phyloP scores from a whole-genome alignment of 2,888 invertebrate species.

The Dolomedes plantarius region DNA sequence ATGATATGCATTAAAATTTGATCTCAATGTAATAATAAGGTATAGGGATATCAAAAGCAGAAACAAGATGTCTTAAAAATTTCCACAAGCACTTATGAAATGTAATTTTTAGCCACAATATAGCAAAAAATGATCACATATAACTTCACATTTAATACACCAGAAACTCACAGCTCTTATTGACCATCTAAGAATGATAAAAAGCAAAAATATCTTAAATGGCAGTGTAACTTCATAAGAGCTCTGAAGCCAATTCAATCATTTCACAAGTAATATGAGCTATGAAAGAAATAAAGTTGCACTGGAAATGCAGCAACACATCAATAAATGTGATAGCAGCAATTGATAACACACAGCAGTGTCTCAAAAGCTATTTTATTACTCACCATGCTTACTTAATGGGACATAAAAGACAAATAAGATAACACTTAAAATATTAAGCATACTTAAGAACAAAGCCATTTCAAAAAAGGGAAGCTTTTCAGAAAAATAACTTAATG shows the following conservation, averaged over 20 bases:
- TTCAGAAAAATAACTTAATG: not conserved
- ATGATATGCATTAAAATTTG: slow-evolving; percentile 9
- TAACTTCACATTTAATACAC: not conserved
- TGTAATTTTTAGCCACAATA: not conserved
- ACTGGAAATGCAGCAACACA: not conserved
- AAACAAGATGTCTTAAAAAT: not conserved
- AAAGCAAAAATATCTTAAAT: slow-evolving; percentile 3
- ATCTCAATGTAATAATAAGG: not conserved
- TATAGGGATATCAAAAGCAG: not conserved
- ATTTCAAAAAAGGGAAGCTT: no score
- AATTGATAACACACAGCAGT: not conserved
- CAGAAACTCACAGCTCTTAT: not conserved
- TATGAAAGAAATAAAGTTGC: not conserved
- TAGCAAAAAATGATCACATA: not conserved
- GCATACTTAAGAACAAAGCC: no score
- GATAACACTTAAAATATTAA: no score
- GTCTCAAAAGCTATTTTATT: not conserved
- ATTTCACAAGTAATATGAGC: not conserved
- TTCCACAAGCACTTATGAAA: not conserved
- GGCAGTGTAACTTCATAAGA: not conserved
- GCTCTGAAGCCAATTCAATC: not conserved
- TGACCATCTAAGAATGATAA: not conserved
- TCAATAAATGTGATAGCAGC: not conserved
- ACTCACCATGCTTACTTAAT: slow-evolving; percentile 44
- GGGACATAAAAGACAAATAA: not conserved